A percentile compares a stretch with the other conserved stretches of the same genome.
phyloP scores from a whole-genome alignment of 1,140 invertebrate species.

The Neomicropteryx cornuta region DNA sequence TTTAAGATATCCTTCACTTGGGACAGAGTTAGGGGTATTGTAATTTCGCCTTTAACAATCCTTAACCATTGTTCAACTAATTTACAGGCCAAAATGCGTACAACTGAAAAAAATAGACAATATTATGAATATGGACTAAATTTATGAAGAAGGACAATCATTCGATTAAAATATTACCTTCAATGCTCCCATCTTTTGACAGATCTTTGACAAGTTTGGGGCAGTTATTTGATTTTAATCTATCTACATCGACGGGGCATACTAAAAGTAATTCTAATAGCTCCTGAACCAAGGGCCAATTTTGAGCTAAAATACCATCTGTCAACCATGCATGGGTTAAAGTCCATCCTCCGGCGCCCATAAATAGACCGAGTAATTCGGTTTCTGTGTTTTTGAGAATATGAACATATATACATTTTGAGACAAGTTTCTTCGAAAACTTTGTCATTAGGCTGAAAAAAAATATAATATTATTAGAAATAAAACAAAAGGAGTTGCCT shows the following conservation, averaged over 20 bases:
- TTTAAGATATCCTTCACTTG: too few relatives aligned
- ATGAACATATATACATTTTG: slow-evolving; percentile 91
- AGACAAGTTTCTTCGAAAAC: slow-evolving; percentile 90
- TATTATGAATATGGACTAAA: slow-evolving; percentile 3
- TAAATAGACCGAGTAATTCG: slow-evolving; percentile 76
- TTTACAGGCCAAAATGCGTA: slow-evolving; percentile 59
- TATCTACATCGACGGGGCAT: slow-evolving; percentile 79
- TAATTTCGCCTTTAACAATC: slow-evolving; percentile 61
- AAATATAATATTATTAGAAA: slow-evolving; percentile 18
- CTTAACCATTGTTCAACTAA: slow-evolving; percentile 87
- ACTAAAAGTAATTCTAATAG: slow-evolving; percentile 70
- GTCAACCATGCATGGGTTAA: slow-evolving; percentile 80
- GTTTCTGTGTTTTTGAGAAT: slow-evolving; percentile 82
- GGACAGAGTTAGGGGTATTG: slow-evolving; percentile 22
- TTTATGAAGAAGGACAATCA: slow-evolving; percentile 1
- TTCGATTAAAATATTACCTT: slow-evolving; percentile 46
- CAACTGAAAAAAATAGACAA: slow-evolving; percentile 44
- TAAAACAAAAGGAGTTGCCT: slow-evolving; percentile 2
- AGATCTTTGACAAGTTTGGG: slow-evolving; percentile 85
- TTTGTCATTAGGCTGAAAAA: slow-evolving; percentile 84
- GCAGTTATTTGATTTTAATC: slow-evolving; percentile 81
- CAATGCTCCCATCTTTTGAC: slow-evolving; percentile 68
- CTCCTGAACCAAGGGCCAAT: slow-evolving; percentile 77
- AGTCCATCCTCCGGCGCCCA: slow-evolving; percentile 83
- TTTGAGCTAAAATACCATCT: slow-evolving; percentile 70